These are phyloP conservation scores for Leptinotarsa undecemlineata DNA, from an alignment of 1,140 invertebrate genomes.

Conservation along the genomic window DNA sequence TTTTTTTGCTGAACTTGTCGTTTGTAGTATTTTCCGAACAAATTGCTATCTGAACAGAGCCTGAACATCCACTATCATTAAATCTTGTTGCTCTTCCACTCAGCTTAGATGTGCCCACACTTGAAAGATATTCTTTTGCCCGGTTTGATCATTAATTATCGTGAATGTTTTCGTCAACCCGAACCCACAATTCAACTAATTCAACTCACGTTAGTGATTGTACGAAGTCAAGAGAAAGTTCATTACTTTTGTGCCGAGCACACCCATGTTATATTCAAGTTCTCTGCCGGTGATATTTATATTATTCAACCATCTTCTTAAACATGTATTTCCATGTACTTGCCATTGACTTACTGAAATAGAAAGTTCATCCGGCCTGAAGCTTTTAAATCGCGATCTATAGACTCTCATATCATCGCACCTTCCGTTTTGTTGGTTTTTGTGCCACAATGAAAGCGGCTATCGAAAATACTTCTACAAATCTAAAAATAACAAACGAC, in stretches of 20 bases:
- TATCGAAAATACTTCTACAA: neutral
- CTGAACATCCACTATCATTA: too few species aligned
- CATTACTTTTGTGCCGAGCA: neutral
- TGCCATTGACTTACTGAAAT: slow-evolving; percentile 6
- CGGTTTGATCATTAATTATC: too few species aligned
- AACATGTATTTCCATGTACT: neutral
- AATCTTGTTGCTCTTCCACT: too few species aligned
- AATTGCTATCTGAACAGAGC: too few species aligned
- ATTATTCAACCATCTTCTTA: neutral
- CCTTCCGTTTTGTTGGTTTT: slow-evolving; percentile 4
- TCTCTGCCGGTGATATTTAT: neutral
- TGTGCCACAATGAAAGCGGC: neutral
- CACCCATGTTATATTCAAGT: neutral
- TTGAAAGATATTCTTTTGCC: too few species aligned
- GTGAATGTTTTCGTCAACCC: too few species aligned
- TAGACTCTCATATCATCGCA: neutral
- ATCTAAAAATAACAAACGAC: neutral
- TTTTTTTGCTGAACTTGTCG: too few species aligned
- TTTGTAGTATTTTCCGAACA: too few species aligned
- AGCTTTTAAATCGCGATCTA: neutral
- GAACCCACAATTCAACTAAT: too few species aligned
- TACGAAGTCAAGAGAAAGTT: neutral
- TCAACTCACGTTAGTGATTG: too few species aligned
- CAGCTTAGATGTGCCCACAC: too few species aligned
- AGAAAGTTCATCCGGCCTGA: slow-evolving; percentile 1